Evolutionary conservation across 1,140 invertebrate genomes (phyloP).

Genomic region (Metaphire vulgaris): DNA sequence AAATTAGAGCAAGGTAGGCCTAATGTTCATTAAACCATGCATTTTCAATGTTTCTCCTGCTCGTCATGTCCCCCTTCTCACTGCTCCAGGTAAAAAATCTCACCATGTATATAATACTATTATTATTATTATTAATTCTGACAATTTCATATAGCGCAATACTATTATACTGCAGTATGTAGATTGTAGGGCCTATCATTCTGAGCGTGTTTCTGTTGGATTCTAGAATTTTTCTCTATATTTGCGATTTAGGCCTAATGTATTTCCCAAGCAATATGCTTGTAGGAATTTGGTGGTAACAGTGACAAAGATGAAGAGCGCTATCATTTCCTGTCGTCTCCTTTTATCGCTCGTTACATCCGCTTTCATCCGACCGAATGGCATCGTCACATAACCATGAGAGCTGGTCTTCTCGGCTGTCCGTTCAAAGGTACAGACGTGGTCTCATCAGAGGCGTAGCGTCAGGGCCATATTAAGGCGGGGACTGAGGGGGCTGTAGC

Average conservation of each 20-base stretch:
- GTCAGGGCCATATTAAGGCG: neutral
- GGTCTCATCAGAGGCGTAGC: neutral
- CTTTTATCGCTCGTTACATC: constrained; percentile 56
- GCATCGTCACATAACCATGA: constrained; percentile 54
- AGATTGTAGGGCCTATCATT: neutral
- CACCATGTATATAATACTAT: neutral
- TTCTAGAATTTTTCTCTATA: neutral
- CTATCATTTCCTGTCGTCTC: constrained; percentile 56
- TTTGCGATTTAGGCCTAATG: neutral
- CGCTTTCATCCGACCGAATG: constrained; percentile 56
- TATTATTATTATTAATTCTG: neutral
- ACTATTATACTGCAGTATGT: neutral
- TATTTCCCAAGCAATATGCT: too few species aligned
- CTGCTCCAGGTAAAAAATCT: neutral
- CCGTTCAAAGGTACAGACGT: constrained; percentile 51
- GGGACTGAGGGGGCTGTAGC: neutral
- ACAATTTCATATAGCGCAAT: neutral
- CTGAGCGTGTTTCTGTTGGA: neutral
- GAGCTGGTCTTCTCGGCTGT: constrained; percentile 56
- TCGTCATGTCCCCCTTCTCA: too few species aligned
- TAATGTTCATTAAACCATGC: too few species aligned
- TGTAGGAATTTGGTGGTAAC: constrained; percentile 54
- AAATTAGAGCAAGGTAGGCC: too few species aligned
- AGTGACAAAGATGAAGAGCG: constrained; percentile 55
- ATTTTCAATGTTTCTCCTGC: too few species aligned